Evolutionary conservation across 2,797 vertebrate genomes (phyloP), one percentile per base, ranked within the genome.

Genomic region (Potorous gilbertii): DNA sequence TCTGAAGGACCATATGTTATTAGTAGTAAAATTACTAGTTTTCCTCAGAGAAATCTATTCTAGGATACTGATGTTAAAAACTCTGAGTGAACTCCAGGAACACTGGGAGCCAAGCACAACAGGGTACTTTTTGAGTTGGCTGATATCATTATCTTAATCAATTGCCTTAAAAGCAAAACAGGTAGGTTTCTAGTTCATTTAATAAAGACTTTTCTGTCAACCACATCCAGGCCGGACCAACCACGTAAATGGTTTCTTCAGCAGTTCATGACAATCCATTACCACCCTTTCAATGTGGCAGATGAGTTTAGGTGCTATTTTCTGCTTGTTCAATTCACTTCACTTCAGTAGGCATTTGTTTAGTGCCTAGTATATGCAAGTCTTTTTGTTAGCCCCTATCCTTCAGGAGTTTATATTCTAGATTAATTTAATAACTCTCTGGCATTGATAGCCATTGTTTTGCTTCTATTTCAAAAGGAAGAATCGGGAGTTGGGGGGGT

Each of bases 31-130:
- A 95, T 55, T 94, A 16, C 1, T 50, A 74, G 54, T 93, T 95
- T 96, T 96, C 46, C 95, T 91, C 28, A 89, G 24, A 94, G 92
- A 21, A 24, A 55, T 55, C 31, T 74, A 92, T 90, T 97, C 95
- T 90, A 95, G 54, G 6, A 91, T 54, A 92, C 92, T 24, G 50
- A 59, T 91, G 50, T 66, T 95, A 92, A 97, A 95, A 92, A 4
- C 34, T 12, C 50, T 59, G 52, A 54, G 52, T 54, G 91, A 95
- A 29, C 34, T 50, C 27, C 40, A 52, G 52, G 54, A 94, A 92
- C 13, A 46, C 13, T 90, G 52, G 40, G 52, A 92, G 95, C 24
- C 28, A 95, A 91, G 91, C 14, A 93, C 6, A 6, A 12, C 28
- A 28, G 10, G 91, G 54, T 55, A 91, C 62, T 55, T 92, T 50